Evolutionary conservation across 2,113 vertebrate genomes (phyloP), one percentile per base, ranked within the genome.

Genomic region (Natator depressus): DNA sequence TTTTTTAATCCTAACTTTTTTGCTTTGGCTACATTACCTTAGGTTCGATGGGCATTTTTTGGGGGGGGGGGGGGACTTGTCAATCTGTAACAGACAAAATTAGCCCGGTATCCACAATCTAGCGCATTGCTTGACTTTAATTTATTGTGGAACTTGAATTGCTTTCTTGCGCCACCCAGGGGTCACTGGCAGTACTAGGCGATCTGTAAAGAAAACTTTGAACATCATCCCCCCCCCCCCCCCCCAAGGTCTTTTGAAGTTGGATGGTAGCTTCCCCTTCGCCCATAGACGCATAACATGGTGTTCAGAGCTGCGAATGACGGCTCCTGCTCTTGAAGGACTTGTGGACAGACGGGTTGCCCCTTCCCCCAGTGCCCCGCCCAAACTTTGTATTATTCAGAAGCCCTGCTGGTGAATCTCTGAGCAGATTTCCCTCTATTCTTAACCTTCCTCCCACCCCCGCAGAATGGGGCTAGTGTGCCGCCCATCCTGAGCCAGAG

Each of bases 111-210:
- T n/a, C 65, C 65, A 20, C 65, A 19, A 20, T n/a, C 35, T 69
- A 10, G 31, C 65, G 65, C 35, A 69, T 16, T 8, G 35, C 19
- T 69, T 17, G 65, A 8, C 65, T 69, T 9, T 9, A n/a, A 38
- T 69, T 69, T n/a, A 69, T 69, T 20, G 19, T 50, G 75, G 87
- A 53, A 29, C n/a, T 87, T 88, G 42, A 31, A 35, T 53, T 94
- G 89, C 85, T 81, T 62, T 51, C 47, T 49, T 8, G 93, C 89
- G 93, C 93, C 93, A 81, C 76, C 85, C 50, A 51, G 89, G 42
- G 93, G 91, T 29, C n/a, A 31, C 83, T 50, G 57, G 54, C 27
- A 20, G 62, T 6, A 4, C 47, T 46, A 42, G 47, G 29, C 5
- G 10, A 42, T 8, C 22, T 9, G 10, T 29, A 14, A 3, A 11